Conservation (phyloP, 2,888 invertebrate genomes). For the Nasonovia ribisnigri region DNA sequence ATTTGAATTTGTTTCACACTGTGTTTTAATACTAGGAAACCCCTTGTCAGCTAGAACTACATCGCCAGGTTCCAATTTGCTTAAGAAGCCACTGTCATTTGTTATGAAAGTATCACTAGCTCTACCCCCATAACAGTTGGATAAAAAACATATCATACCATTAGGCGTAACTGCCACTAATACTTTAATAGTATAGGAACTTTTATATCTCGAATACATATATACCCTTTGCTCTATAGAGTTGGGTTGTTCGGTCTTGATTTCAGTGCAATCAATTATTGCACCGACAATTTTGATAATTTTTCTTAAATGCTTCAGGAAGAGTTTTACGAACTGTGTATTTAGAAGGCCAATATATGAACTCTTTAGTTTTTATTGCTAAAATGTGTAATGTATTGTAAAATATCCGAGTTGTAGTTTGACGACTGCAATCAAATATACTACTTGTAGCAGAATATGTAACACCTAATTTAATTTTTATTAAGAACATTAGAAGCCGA, state of each 20-base stretch:
- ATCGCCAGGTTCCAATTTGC: background rate
- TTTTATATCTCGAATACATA: constrained; percentile 14
- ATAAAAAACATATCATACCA: background rate
- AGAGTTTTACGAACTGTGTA: background rate
- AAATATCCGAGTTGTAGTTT: constrained; percentile 15
- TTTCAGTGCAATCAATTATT: background rate
- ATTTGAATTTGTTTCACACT: background rate
- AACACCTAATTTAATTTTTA: constrained; percentile 21
- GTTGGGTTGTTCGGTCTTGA: background rate
- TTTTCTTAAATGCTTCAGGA: constrained; percentile 1
- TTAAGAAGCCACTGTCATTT: background rate
- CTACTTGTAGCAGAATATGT: constrained; percentile 15
- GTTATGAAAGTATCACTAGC: no score
- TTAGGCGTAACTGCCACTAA: background rate
- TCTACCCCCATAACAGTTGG: background rate
- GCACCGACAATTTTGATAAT: background rate
- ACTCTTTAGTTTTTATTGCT: background rate
- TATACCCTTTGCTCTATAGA: background rate
- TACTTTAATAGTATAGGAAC: background rate
- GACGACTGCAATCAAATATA: background rate
- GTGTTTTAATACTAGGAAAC: background rate
- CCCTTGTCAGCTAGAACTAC: background rate
- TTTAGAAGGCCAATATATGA: constrained; percentile 27
- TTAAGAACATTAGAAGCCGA: background rate
- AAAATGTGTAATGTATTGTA: background rate